Evolutionary conservation across 2,113 vertebrate species (phyloP).

Genomic region (Crotalus helleri): DNA sequence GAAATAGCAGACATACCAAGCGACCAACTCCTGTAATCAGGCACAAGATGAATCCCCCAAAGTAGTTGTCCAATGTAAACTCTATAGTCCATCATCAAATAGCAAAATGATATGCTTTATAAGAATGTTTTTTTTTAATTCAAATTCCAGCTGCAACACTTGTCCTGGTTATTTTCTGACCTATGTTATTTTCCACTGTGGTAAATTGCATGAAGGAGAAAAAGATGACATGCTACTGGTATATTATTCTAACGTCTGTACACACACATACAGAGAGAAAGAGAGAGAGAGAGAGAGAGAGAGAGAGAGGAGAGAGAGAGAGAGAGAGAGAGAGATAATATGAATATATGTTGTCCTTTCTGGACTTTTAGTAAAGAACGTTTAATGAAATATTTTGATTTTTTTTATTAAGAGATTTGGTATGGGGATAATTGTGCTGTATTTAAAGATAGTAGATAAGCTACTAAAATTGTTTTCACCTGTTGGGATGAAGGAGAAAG

Average conservation of each 20-base stretch:
- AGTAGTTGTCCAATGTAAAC: slow-evolving; percentile 33
- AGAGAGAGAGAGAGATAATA: slow-evolving; percentile 1
- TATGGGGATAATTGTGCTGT: no score
- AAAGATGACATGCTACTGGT: background rate
- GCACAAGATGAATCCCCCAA: background rate
- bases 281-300: slow-evolving; percentile 11
- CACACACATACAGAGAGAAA: slow-evolving; percentile 10
- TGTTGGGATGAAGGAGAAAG: no score
- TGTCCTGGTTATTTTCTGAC: slow-evolving; percentile 39
- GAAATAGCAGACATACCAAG: background rate
- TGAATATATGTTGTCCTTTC: no score
- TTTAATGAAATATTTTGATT: no score
- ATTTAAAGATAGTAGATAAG: no score
- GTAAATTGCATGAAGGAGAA: slow-evolving; percentile 52
- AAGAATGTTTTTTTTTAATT: slow-evolving; percentile 48
- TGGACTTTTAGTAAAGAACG: no score
- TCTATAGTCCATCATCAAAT: slow-evolving; percentile 52
- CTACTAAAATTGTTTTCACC: no score
- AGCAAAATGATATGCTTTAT: slow-evolving; percentile 52
- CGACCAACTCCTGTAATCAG: slow-evolving; percentile 6
- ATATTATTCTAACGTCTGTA: slow-evolving; percentile 39
- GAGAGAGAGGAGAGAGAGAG: no score
- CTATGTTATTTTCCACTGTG: slow-evolving; percentile 48
- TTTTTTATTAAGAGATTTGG: no score
- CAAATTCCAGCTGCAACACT: slow-evolving; percentile 45